Conservation (phyloP, 1,140 invertebrate species). For the Hyphantria cunea region DNA sequence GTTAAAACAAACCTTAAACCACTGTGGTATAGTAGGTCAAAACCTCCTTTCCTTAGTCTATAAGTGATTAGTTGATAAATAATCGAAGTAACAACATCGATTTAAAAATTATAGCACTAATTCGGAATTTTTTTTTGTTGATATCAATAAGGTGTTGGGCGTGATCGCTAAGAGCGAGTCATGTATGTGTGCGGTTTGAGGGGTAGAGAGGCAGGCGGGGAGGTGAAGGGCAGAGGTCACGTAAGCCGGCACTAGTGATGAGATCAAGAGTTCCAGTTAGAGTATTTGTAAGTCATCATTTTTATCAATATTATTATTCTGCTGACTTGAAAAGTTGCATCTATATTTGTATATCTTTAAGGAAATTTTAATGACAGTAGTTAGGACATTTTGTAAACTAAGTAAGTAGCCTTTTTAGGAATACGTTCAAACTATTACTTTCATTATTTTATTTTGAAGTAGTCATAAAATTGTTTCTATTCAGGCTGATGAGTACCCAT, state of each 20-base stretch:
- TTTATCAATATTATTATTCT: conserved; percentile 33
- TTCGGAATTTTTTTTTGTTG: conserved; percentile 59
- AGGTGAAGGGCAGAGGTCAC: conserved; percentile 73
- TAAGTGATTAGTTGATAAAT: too few species aligned
- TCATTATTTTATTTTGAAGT: too few species aligned
- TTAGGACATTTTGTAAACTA: too few species aligned
- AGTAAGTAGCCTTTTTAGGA: too few species aligned
- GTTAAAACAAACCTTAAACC: too few species aligned
- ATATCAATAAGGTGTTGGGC: conserved; percentile 70
- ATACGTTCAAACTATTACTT: too few species aligned
- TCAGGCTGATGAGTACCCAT: too few species aligned
- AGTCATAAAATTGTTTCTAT: too few species aligned
- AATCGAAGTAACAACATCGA: conserved; percentile 16
- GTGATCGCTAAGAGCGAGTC: conserved; percentile 62
- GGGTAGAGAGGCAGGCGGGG: conserved; percentile 24
- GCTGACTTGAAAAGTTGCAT: not conserved
- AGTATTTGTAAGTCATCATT: conserved; percentile 20
- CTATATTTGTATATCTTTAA: too few species aligned
- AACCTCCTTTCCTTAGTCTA: too few species aligned
- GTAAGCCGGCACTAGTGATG: conserved; percentile 48
- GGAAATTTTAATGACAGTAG: too few species aligned
- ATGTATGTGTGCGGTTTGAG: conserved; percentile 43
- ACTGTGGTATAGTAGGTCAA: not conserved
- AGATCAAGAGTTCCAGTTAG: conserved; percentile 34
- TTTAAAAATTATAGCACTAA: conserved; percentile 23